Conservation (phyloP, 2,888 invertebrate genomes). For the Xestia rhomboidea region DNA sequence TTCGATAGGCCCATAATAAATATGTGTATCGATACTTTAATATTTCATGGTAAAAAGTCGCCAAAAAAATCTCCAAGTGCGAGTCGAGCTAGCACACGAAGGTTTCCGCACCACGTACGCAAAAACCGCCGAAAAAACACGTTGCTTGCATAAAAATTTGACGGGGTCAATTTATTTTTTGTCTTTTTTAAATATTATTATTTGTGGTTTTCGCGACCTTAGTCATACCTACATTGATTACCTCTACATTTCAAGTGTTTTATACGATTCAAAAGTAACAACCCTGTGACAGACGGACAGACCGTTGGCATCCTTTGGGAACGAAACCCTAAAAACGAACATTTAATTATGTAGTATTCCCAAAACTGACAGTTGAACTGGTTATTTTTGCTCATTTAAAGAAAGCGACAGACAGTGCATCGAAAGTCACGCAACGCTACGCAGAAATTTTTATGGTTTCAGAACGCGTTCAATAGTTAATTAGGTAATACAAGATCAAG, state of each 20-base stretch:
- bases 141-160: too few relatives aligned
- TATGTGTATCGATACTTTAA: neutral
- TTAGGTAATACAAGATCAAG: neutral
- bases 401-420: neutral
- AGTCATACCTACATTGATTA: neutral
- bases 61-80: neutral
- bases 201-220: neutral
- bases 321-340: neutral
- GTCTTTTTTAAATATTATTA: neutral
- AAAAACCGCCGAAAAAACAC: neutral
- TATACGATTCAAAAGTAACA: neutral
- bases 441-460: neutral
- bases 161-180: too few relatives aligned
- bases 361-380: neutral
- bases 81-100: neutral
- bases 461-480: neutral
- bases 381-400: neutral
- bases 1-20: neutral
- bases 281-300: neutral
- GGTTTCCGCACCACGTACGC: neutral
- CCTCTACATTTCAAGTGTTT: neutral
- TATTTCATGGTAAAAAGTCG: neutral
- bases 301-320: neutral
- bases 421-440: neutral
- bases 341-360: too few relatives aligned